Base-by-base conservation (phyloP, 2,113 vertebrate genomes). In the Gallinago media region DNA sequence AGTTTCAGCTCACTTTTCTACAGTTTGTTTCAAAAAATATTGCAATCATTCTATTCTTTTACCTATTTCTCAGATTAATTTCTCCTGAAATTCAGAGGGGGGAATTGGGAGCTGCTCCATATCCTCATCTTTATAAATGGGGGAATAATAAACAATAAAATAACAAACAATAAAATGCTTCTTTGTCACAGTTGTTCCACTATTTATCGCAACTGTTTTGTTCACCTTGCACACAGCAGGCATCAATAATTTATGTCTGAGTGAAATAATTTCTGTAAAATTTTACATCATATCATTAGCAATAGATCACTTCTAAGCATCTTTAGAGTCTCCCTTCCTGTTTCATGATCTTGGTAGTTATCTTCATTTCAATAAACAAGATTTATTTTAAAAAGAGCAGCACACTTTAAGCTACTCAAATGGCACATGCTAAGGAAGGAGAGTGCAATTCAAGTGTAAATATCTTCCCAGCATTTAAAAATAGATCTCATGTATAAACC, bases 241-340 rank as follows among this genome's bases (percentile, higher is more conserved):
- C 73, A 96, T 89, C 91, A 97, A 95, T 98, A 97, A 98, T 97
- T 97, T 80, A 96, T 63, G 58, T 91, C 83, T 91, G 78, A 82
- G 46, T 83, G 91, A 96, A 97, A 97, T 29, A 61, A 71, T 13
- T 96, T 92, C 83, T 85, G 77, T 95, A 96, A 97, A 96, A 95
- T 85, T 97, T 93, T 85, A 88, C 71, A 54, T 85, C 31, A 44
- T 97, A 38, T 47, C 34, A 77, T 65, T 54, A 87, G 23, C 77
- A 96, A 92, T 91, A 98, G 83, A 96, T 98, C 95, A 97, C 32
- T 94, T 72, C 92, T 92, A 92, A 97, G 67, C 49, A 94, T 67
- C 15, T 26, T 88, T 88, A 83, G 73, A 82, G 27, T 40, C 23
- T 83, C n/a, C 34, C 21, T 85, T 77, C 52, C 36, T 86, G 5